Percentiles rank a stretch among this genome's conserved stretches.
Evolutionary conservation across 2,888 invertebrate species (phyloP).

Genomic region (Nymphalis c-album): DNA sequence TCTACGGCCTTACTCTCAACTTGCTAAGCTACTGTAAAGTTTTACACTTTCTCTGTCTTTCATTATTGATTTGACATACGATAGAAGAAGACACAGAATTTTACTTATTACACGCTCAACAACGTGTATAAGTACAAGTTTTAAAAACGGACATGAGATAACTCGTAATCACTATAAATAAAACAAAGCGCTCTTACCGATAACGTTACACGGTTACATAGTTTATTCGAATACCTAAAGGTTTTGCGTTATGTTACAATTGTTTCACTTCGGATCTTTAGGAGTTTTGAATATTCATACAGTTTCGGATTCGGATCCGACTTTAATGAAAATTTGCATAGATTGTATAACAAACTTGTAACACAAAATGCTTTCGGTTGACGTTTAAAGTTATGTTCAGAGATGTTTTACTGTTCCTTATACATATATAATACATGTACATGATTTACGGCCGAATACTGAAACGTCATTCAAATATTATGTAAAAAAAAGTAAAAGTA

Average conservation of each 20-base stretch:
- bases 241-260: slow-evolving; percentile 16
- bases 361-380: background rate
- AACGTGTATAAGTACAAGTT: no score
- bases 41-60: no score
- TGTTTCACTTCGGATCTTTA: slow-evolving; percentile 21
- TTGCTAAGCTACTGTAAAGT: no score
- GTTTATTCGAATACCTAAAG: slow-evolving; percentile 11
- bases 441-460: no score
- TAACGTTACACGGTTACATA: background rate
- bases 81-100: no score
- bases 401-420: no score
- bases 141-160: background rate
- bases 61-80: no score
- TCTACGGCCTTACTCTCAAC: no score
- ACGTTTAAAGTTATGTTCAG: background rate
- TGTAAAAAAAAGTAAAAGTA: no score
- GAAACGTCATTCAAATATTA: no score
- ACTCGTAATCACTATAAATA: background rate
- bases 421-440: no score
- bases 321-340: slow-evolving; percentile 41
- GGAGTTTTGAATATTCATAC: slow-evolving; percentile 40
- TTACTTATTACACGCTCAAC: no score
- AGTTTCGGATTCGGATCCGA: slow-evolving; percentile 26
- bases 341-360: slow-evolving; percentile 34
- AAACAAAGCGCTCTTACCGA: background rate